Conservation (phyloP, 53 echinoderm and acorn worm genomes). For the Echinometra lucunter region DNA sequence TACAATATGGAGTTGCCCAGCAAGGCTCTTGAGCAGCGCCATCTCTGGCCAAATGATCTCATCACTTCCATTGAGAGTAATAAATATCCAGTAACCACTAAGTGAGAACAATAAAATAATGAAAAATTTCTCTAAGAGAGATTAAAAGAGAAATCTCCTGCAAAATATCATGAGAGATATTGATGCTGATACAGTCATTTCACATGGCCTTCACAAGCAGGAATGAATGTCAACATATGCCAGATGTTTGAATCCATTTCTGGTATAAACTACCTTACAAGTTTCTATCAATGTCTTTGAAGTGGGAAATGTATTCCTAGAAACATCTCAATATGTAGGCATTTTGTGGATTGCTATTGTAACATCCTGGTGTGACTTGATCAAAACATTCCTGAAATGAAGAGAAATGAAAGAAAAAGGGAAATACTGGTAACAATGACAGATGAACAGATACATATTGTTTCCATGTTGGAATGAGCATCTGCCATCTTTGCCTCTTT, state of each 20-base stretch:
- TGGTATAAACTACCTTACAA: neutral
- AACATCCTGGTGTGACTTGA: constrained; percentile 92
- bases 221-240: neutral
- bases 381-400: constrained; percentile 84
- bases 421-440: neutral
- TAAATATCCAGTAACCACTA: too few species aligned
- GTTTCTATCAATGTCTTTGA: constrained; percentile 1
- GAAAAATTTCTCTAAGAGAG: too few species aligned
- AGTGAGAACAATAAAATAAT: too few species aligned
- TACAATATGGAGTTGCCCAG: too few species aligned
- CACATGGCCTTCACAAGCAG: neutral
- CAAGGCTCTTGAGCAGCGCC: too few species aligned
- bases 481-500: neutral
- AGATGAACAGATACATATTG: neutral
- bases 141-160: neutral
- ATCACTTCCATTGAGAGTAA: too few species aligned
- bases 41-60: too few species aligned
- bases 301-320: neutral
- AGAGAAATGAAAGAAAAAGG: neutral
- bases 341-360: constrained; percentile 93
- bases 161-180: neutral
- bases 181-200: neutral
- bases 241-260: neutral
- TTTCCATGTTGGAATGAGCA: neutral
- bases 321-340: constrained; percentile 73